phyloP scores from a whole-genome alignment of 2,888 invertebrate genomes.

The Drosophila paranaensis region DNA sequence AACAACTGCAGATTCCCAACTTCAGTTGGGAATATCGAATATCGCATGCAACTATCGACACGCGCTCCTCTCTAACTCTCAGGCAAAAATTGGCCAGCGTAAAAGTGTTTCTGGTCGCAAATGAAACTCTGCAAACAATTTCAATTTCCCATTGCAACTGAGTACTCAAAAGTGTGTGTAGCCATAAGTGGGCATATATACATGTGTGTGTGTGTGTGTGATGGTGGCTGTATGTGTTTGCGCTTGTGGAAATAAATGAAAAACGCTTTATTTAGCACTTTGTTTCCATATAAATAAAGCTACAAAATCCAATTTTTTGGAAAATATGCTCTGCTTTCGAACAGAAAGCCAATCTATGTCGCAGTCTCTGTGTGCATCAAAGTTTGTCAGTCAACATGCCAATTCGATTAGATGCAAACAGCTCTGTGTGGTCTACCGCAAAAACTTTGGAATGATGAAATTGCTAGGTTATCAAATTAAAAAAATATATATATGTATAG shows the following conservation, averaged over 20 bases:
- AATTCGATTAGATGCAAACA: slow-evolving; percentile 67
- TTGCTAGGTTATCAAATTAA: slow-evolving; percentile 29
- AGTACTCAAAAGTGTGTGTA: neutral
- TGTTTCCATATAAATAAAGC: slow-evolving; percentile 21
- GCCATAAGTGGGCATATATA: slow-evolving; percentile 4
- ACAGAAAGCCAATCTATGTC: slow-evolving; percentile 13
- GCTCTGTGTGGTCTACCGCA: slow-evolving; percentile 37
- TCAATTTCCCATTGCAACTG: slow-evolving; percentile 37
- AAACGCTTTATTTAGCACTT: slow-evolving; percentile 49
- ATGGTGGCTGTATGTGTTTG: neutral
- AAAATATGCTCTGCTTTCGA: slow-evolving; percentile 56
- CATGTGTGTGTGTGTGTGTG: neutral
- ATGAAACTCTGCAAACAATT: slow-evolving; percentile 44
- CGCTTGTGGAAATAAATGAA: slow-evolving; percentile 7
- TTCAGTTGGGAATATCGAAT: too few species aligned
- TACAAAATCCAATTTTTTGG: slow-evolving; percentile 2
- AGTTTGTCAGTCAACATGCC: slow-evolving; percentile 41
- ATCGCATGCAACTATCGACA: neutral
- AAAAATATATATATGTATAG: slow-evolving; percentile 8
- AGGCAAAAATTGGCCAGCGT: neutral
- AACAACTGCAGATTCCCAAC: too few species aligned
- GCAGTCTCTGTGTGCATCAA: slow-evolving; percentile 23
- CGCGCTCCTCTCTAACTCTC: slow-evolving; percentile 4
- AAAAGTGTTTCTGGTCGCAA: slow-evolving; percentile 8
- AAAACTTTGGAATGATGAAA: slow-evolving; percentile 44